Evolutionary conservation across 1,140 invertebrate species (phyloP).

Genomic region (Mizuhopecten yessoensis): DNA sequence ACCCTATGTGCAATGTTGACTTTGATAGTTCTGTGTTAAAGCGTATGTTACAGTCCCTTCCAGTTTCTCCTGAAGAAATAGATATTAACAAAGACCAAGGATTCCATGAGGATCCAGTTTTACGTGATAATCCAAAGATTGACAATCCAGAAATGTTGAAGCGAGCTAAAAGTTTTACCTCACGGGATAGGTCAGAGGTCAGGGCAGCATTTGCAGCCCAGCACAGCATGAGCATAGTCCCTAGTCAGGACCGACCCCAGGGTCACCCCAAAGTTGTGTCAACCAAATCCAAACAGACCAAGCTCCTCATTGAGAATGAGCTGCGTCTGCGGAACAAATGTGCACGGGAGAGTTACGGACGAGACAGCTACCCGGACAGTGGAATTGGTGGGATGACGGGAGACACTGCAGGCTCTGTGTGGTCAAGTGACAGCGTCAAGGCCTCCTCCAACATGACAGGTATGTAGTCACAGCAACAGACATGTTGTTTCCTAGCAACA

Average conservation of each 20-base stretch:
- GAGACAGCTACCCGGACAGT: constrained; percentile 85
- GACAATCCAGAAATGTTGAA: constrained; percentile 4
- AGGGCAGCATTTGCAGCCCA: constrained; percentile 47
- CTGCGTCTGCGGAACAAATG: constrained; percentile 96
- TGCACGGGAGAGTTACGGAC: constrained; percentile 91
- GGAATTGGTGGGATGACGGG: constrained; percentile 77
- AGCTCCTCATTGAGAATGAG: constrained; percentile 91
- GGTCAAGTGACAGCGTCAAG: constrained; percentile 70
- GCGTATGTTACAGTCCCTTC: constrained; percentile 96
- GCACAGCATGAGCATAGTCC: constrained; percentile 52
- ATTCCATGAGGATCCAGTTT: constrained; percentile 70
- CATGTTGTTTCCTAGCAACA: neutral
- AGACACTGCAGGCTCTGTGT: constrained; percentile 70
- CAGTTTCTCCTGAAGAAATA: constrained; percentile 81
- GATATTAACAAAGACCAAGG: constrained; percentile 71
- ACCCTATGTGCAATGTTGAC: constrained; percentile 74
- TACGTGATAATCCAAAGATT: neutral
- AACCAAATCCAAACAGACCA: constrained; percentile 64
- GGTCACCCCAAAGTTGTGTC: constrained; percentile 41
- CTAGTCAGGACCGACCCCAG: constrained; percentile 42
- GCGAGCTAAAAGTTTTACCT: constrained; percentile 64
- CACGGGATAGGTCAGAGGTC: constrained; percentile 62
- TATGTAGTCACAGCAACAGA: neutral
- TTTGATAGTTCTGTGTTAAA: constrained; percentile 94
- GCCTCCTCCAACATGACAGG: constrained; percentile 50